Evolutionary conservation across 1,140 invertebrate species (phyloP).

Genomic region (Ganaspis sp.): DNA sequence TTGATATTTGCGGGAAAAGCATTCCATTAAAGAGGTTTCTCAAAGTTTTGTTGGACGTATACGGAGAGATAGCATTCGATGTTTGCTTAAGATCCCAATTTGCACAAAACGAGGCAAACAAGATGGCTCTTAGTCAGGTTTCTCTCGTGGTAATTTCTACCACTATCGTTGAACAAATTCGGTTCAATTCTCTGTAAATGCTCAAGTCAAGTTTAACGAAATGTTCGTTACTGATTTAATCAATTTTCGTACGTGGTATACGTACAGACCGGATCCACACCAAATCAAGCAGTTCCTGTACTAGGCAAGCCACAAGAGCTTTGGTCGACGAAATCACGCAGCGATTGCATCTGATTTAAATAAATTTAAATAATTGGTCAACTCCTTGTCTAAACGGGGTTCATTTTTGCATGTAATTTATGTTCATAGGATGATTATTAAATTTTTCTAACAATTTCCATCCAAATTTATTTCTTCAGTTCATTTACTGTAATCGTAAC

Average conservation of each 20-base stretch:
- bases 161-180: neutral
- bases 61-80: neutral
- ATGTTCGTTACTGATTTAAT: neutral
- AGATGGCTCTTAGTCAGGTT: constrained; percentile 1
- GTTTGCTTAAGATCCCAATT: constrained; percentile 10
- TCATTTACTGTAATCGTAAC: too few relatives aligned
- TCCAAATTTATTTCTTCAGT: too few relatives aligned
- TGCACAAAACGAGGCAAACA: neutral
- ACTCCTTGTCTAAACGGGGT: neutral
- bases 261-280: neutral
- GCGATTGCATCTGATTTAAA: neutral
- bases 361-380: neutral
- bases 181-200: neutral
- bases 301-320: neutral
- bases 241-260: neutral
- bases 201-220: neutral
- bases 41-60: neutral
- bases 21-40: neutral
- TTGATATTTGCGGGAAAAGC: neutral
- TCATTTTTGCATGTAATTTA: neutral
- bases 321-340: neutral
- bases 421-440: neutral
- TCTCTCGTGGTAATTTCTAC: neutral
- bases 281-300: constrained; percentile 1
- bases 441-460: too few relatives aligned